These are phyloP conservation scores for Xenopus tropicalis DNA, from an alignment of 2,113 vertebrate species.

Conservation along the genomic window UCB_Xtro_10.0 CM004443.2:158526501-158527000, in stretches of 20 bases:
- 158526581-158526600: conserved; percentile 52
- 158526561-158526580: conserved; percentile 39
- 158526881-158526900: no score
- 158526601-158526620: conserved; percentile 60
- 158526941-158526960: no score
- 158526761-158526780: conserved; percentile 55
- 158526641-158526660: conserved; percentile 57
- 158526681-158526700: conserved; percentile 65
- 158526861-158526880: no score
- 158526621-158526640: conserved; percentile 58
- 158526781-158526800: conserved; percentile 48
- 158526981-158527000: no score
- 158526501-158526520: background rate
- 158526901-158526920: no score
- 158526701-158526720: conserved; percentile 60
- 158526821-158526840: conserved; percentile 22
- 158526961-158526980: no score
- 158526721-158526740: conserved; percentile 77
- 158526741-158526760: conserved; percentile 63
- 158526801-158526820: conserved; percentile 39
- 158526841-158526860: conserved; percentile 9
- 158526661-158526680: conserved; percentile 71
- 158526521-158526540: background rate
- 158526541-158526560: background rate
- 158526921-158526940: no score